phyloP scores from a whole-genome alignment of 64 coral and sea anemone genomes.

The Catalaphyllia jardinei region DNA sequence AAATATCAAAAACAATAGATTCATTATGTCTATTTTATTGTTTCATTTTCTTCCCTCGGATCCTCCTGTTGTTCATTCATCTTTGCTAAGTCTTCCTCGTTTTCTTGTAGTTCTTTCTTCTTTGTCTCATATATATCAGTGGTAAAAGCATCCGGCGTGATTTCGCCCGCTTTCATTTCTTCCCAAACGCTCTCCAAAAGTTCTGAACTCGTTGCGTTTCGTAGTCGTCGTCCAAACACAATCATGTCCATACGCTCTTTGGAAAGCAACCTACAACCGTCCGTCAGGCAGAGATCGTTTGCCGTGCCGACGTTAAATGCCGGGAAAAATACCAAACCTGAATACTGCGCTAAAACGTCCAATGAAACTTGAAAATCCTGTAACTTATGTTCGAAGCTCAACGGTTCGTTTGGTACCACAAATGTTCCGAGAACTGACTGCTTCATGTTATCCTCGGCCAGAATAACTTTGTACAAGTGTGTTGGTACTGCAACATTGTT shows the following conservation, averaged over 20 bases:
- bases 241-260: constrained; percentile 89
- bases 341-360: constrained; percentile 67
- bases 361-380: constrained; percentile 83
- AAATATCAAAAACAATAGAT: too few species aligned
- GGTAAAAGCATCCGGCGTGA: constrained; percentile 50
- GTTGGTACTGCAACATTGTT: constrained; percentile 96
- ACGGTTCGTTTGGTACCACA: constrained; percentile 88
- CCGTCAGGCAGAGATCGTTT: constrained; percentile 63
- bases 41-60: background rate
- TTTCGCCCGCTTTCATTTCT: constrained; percentile 49
- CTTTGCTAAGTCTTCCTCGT: background rate
- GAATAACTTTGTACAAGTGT: constrained; percentile 92
- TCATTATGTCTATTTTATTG: too few species aligned
- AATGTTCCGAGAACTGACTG: constrained; percentile 67
- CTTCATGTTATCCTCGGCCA: constrained; percentile 62
- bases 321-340: constrained; percentile 86
- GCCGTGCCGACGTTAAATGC: constrained; percentile 31
- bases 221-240: constrained; percentile 51
- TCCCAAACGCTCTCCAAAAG: constrained; percentile 71
- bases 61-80: background rate
- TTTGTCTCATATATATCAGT: constrained; percentile 65
- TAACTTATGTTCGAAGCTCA: constrained; percentile 70
- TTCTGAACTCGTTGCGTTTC: constrained; percentile 47
- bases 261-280: constrained; percentile 85
- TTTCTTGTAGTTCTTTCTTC: constrained; percentile 47